Evolutionary conservation across 2,888 invertebrate genomes (phyloP), one percentile per base, ranked within the genome.

Genomic region (Thyatira batis): DNA sequence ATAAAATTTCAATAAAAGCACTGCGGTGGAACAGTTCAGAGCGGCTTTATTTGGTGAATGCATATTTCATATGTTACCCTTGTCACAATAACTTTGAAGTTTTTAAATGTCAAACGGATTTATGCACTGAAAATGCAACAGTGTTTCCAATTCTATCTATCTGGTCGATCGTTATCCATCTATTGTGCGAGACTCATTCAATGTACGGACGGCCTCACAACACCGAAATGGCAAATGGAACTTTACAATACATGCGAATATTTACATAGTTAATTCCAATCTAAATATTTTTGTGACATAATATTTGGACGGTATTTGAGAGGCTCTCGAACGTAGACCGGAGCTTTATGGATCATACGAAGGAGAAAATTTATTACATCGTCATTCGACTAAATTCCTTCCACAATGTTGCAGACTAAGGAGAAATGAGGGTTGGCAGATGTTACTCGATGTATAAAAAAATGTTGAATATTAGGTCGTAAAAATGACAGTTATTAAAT

Each of bases 301-400:
- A 65, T 70, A 69, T 70, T 57, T 58, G 64, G 57, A 54, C 56
- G 59, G 63, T 64, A 55, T 59, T 55, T 58, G 58, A 58, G 64
- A 60, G 63, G 58, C 58, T 56, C 62, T 48, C 27, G 48, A 48
- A 48, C 61, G 49, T 58, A 67, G 62, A 52, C 55, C 66, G 60
- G 58, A 71, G 74, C 75, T 85, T 85, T 86, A 86, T 85, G 82
- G 81, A 80, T 84, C 80, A 82, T 83, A 80, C 77, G 80, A 67
- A 71, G 71, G 67, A 72, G 72, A 65, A 76, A 85, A 84, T 84
- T 85, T 85, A 85, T 85, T 83, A 82, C 81, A 70, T 69, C 80
- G 83, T 84, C 84, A 84, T 85, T 83, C 78, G 70, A 72, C 79
- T 75, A 82, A 83, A 85, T 83, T 85, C 74, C 78, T 64, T 64